Evolutionary conservation across 2,888 invertebrate species (phyloP), one percentile per base, ranked within the genome.

Genomic region (Hecatera dysodea): DNA sequence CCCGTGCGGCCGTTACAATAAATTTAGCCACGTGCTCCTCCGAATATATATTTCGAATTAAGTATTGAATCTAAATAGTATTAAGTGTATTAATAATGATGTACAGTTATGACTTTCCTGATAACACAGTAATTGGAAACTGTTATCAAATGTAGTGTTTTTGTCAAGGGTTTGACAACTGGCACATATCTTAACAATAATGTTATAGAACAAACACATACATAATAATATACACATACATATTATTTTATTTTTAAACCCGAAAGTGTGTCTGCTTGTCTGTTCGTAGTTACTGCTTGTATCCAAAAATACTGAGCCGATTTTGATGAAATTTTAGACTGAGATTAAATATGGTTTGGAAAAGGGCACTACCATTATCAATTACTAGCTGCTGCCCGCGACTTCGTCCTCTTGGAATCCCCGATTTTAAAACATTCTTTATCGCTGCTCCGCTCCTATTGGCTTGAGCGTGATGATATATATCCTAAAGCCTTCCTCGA

Each of bases 81-180:
- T 1, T 55, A 27, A 24, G 59, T 59, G 52, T 46, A 1, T 24
- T 53, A 55, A 12, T 22, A 52, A 44, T 62, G 33, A 62, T 46
- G n/a, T 27, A 11, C 44, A 78, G 46, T 66, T 48, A 44, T 15
- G 39, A 48, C 33, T 53, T 67, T 56, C 12, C n/a, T 50, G 68
- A 75, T 77, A 80, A 59, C 24, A 42, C 0, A 60, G n/a, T 74
- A 46, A 64, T 64, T 48, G 48, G 63, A 60, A 72, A 73, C 60
- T 55, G 59, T 60, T 74, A 77, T 61, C 65, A 3, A 48, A 46
- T 27, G 29, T 11, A 61, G 36, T 44, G 46, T 46, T 67, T 50
- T 67, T 55, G 55, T 73, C 27, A 56, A 56, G 27, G 29, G 12
- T 4, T 22, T 44, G 27, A 17, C 22, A 50, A 52, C n/a, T 57